Conservation (phyloP, 2,797 vertebrate genomes). For the Discoglossus pictus region DNA sequence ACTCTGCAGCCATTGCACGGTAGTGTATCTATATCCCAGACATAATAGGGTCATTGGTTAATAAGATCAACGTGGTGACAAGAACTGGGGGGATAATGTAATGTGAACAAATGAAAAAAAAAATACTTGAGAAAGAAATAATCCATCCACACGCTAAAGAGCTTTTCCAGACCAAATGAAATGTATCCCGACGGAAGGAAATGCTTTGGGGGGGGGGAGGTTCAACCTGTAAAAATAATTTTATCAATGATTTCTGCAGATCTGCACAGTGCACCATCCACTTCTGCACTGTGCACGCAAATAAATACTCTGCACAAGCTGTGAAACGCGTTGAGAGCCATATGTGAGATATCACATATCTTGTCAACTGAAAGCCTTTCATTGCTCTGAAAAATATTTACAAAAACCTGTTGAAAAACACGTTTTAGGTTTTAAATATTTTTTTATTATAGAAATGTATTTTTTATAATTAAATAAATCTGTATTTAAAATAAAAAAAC, state of each 20-base stretch:
- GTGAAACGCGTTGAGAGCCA: slow-evolving; percentile 15
- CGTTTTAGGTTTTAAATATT: no score
- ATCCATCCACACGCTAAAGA: not conserved
- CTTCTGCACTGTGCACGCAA: slow-evolving; percentile 46
- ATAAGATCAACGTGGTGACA: slow-evolving; percentile 38
- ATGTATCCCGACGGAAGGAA: slow-evolving; percentile 56
- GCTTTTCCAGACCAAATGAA: slow-evolving; percentile 18
- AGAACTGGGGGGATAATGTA: not conserved
- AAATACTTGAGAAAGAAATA: slow-evolving; percentile 10
- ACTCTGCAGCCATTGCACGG: not conserved
- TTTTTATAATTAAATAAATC: no score
- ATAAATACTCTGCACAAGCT: slow-evolving; percentile 49
- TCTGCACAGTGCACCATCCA: slow-evolving; percentile 48
- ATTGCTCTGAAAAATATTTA: slow-evolving; percentile 40
- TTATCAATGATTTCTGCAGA: slow-evolving; percentile 59
- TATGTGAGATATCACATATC: not conserved
- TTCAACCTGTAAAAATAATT: slow-evolving; percentile 54
- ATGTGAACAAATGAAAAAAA: not conserved
- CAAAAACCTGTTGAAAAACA: no score
- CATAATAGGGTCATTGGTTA: slow-evolving; percentile 24
- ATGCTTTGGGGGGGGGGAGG: slow-evolving; percentile 60
- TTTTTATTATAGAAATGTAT: no score
- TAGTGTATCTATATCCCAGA: slow-evolving; percentile 28
- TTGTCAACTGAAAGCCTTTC: not conserved
- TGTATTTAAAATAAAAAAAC: no score